Evolutionary conservation across 2,797 vertebrate species (phyloP).

Genomic region (Mus minutoides): DNA sequence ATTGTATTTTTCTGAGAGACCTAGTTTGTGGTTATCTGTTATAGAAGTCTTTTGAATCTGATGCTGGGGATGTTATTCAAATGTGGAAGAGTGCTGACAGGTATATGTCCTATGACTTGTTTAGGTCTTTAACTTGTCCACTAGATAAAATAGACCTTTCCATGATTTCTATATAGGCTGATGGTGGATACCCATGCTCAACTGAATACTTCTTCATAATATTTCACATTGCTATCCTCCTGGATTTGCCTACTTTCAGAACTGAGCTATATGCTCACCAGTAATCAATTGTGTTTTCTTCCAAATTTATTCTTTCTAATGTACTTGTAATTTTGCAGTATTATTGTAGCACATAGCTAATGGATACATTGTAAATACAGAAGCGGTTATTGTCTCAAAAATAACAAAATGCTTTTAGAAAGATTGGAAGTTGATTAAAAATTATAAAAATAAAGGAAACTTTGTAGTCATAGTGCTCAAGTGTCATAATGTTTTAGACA

Average conservation of each 20-base stretch:
- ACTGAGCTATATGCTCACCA: constrained; percentile 3
- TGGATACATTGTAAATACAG: neutral
- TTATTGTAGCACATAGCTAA: neutral
- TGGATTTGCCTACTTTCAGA: neutral
- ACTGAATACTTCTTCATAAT: neutral
- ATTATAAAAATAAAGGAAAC: constrained; percentile 31
- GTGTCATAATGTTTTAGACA: neutral
- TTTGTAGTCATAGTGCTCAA: constrained; percentile 34
- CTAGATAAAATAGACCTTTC: neutral
- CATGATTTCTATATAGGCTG: neutral
- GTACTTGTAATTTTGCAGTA: constrained; percentile 5
- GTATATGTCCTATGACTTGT: neutral
- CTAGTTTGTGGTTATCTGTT: neutral
- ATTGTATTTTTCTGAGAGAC: neutral
- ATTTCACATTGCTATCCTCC: neutral
- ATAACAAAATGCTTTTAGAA: constrained; percentile 21
- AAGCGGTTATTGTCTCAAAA: constrained; percentile 57
- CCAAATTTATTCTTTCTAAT: neutral
- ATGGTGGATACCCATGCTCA: neutral
- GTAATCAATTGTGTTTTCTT: neutral
- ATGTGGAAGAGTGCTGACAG: neutral
- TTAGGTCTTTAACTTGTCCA: neutral
- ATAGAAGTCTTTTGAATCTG: neutral
- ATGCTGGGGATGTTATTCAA: neutral
- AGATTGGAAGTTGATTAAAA: constrained; percentile 23